Percentiles rank a stretch among this genome's conserved stretches.
Conservation (phyloP, 2,113 vertebrate species). For the Tichodroma muraria region DNA sequence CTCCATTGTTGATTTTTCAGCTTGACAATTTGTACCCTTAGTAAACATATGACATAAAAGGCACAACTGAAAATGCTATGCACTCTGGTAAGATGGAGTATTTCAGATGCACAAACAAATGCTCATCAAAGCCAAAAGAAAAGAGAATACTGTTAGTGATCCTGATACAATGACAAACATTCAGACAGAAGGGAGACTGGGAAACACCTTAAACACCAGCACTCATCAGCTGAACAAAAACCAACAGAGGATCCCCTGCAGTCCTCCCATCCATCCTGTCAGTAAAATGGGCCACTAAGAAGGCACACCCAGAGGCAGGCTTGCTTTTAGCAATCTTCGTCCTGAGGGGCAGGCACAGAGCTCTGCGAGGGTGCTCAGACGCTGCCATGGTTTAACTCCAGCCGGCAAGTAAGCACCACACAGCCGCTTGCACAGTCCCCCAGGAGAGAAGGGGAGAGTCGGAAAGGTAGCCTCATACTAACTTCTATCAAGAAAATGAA, state of each 20-base stretch:
- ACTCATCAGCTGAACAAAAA: not conserved
- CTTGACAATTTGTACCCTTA: not conserved
- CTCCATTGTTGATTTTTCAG: not conserved
- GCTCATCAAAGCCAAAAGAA: not conserved
- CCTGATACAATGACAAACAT: not conserved
- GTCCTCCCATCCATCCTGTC: not conserved
- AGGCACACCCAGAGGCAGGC: not conserved
- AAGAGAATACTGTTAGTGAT: not conserved
- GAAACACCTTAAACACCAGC: not conserved
- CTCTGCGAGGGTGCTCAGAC: rapidly evolving
- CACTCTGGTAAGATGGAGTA: not conserved
- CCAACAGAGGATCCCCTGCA: not conserved
- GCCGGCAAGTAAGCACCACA: not conserved
- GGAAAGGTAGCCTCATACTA: not conserved
- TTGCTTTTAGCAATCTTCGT: not conserved
- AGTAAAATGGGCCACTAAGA: not conserved
- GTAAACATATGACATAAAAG: not conserved
- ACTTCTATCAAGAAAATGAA: not conserved
- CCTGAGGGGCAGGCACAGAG: rapidly evolving
- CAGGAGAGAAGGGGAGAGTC: not conserved
- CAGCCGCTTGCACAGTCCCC: not conserved
- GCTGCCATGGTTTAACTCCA: not conserved
- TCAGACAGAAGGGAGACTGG: not conserved
- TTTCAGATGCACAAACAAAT: not conserved
- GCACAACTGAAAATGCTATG: rapidly evolving